Evolutionary conservation across 2,797 vertebrate genomes (phyloP).

Genomic region (Myoxocephalus aenaeus): DNA sequence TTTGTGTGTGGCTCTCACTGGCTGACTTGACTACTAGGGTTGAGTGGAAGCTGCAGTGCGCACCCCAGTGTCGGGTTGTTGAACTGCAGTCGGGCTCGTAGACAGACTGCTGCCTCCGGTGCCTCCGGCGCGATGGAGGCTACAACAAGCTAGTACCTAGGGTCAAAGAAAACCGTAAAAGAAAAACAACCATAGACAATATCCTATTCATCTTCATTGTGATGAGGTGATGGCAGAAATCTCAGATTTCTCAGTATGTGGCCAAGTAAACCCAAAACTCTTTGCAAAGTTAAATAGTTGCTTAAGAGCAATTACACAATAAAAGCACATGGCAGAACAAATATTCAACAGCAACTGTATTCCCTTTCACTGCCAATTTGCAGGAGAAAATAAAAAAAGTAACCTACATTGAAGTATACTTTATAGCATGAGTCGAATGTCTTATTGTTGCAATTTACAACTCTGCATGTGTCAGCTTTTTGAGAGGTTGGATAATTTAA

Average conservation of each 20-base stretch:
- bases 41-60: slow-evolving; percentile 68
- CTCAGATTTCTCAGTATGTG: not conserved
- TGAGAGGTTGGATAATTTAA: not conserved
- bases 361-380: not conserved
- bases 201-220: not conserved
- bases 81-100: slow-evolving; percentile 59
- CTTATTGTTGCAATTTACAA: slow-evolving; percentile 8
- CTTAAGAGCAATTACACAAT: not conserved
- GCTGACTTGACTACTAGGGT: slow-evolving; percentile 35
- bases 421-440: not conserved
- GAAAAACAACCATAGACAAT: not conserved
- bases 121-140: slow-evolving; percentile 24
- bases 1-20: not conserved
- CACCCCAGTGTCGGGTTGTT: slow-evolving; percentile 64
- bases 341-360: not conserved
- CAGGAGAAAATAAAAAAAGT: not conserved
- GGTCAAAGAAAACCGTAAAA: not conserved
- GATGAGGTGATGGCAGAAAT: not conserved
- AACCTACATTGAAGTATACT: not conserved
- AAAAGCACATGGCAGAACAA: not conserved
- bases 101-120: slow-evolving; percentile 33
- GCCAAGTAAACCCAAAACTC: not conserved
- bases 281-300: not conserved
- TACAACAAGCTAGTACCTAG: not conserved
- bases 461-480: slow-evolving; percentile 29